phyloP scores from a whole-genome alignment of 2,113 vertebrate species.

The Gasterosteus nipponicus region DNA sequence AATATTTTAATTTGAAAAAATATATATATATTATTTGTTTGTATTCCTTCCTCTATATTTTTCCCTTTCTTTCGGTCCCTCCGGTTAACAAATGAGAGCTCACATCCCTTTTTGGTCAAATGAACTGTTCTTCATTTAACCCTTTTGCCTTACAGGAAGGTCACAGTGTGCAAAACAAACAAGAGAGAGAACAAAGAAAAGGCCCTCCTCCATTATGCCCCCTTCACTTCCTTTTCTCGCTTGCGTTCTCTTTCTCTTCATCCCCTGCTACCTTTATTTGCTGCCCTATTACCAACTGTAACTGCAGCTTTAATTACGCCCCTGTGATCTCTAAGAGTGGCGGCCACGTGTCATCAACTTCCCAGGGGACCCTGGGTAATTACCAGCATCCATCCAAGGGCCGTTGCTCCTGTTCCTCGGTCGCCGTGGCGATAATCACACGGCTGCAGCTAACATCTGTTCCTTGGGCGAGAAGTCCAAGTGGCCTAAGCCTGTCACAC shows the following conservation, averaged over 20 bases:
- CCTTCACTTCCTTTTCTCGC: conserved; percentile 62
- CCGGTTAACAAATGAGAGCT: conserved; percentile 13
- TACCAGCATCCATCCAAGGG: conserved; percentile 97
- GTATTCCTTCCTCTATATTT: not conserved
- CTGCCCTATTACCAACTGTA: conserved; percentile 99
- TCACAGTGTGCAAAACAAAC: conserved; percentile 77
- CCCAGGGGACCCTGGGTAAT: conserved; percentile 97
- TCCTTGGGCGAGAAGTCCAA: conserved; percentile 88
- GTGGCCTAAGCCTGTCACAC: conserved; percentile 92
- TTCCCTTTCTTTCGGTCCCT: conserved; percentile 17
- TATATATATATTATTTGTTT: not conserved
- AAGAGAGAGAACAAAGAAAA: conserved; percentile 62
- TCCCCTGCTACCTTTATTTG: conserved; percentile 91
- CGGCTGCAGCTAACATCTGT: conserved; percentile 95
- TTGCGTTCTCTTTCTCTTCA: conserved; percentile 66
- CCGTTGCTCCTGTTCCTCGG: conserved; percentile 84
- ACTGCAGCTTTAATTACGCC: conserved; percentile 98
- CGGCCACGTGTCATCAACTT: conserved; percentile 95
- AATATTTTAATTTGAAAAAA: not conserved
- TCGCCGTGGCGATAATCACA: conserved; percentile 96
- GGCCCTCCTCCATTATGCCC: conserved; percentile 54
- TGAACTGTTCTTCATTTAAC: conserved; percentile 55
- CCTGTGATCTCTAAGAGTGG: conserved; percentile 93
- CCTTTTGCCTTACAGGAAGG: conserved; percentile 70
- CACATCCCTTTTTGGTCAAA: conserved; percentile 40